A percentile compares a stretch with the other conserved stretches of the same genome.
phyloP scores from a whole-genome alignment of 2,797 vertebrate genomes.

The Phaenicophaeus curvirostris region DNA sequence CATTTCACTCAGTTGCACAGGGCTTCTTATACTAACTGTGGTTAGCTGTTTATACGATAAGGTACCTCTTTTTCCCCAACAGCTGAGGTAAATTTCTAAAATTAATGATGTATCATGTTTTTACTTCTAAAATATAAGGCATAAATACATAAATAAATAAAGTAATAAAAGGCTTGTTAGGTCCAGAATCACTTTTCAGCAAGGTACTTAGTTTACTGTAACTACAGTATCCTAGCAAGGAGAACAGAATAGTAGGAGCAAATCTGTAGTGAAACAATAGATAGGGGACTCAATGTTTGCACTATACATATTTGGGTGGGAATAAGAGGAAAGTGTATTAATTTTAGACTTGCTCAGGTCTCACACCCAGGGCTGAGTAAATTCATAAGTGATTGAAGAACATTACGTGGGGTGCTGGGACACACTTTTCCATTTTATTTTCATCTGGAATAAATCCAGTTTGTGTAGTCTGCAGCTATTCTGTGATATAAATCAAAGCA shows the following conservation, averaged over 20 bases:
- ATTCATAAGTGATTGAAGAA: neutral
- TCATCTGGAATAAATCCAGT: neutral
- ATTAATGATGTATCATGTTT: neutral
- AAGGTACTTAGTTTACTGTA: neutral
- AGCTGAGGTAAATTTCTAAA: neutral
- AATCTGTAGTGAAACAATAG: neutral
- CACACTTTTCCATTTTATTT: neutral
- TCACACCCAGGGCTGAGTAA: neutral
- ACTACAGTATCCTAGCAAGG: neutral
- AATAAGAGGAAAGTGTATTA: neutral
- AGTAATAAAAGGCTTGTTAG: neutral
- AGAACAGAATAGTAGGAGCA: neutral
- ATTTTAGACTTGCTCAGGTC: neutral
- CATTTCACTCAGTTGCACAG: neutral
- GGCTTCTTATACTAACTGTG: neutral
- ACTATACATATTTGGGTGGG: rapidly evolving
- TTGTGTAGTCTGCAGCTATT: neutral
- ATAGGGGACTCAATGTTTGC: neutral
- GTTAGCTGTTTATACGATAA: neutral
- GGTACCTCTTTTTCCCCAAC: neutral
- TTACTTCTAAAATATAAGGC: neutral
- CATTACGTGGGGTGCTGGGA: neutral
- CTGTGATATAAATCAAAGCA: neutral
- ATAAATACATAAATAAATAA: neutral
- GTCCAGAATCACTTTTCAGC: neutral